Evolutionary conservation across 2,888 invertebrate genomes (phyloP).

Genomic region (Aplocera efformata): DNA sequence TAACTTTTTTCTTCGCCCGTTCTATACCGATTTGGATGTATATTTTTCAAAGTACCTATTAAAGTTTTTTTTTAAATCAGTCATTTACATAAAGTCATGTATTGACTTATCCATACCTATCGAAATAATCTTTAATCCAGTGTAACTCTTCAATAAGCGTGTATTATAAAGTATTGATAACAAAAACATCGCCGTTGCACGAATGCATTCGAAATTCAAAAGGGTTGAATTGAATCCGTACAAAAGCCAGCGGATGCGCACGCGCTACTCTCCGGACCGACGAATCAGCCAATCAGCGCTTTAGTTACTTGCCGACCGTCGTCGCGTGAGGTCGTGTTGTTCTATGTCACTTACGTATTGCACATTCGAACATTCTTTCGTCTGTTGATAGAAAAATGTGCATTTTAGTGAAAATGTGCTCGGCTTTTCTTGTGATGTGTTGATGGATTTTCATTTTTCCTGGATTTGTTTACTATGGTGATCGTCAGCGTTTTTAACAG

Average conservation of each 20-base stretch:
- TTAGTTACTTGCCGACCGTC: constrained; percentile 54
- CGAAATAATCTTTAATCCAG: constrained; percentile 3
- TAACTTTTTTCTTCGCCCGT: too few relatives aligned
- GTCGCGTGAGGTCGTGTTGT: constrained; percentile 42
- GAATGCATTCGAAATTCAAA: constrained; percentile 16
- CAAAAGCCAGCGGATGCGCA: constrained; percentile 37
- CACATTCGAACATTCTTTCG: constrained; percentile 36
- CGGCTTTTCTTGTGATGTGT: constrained; percentile 46
- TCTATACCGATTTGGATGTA: too few relatives aligned
- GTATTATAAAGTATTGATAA: background rate
- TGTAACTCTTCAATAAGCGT: too few relatives aligned
- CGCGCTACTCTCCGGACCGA: constrained; percentile 37
- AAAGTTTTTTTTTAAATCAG: too few relatives aligned
- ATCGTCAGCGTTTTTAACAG: constrained; percentile 78
- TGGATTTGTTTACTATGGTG: constrained; percentile 76
- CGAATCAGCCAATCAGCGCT: constrained; percentile 45
- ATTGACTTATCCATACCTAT: too few relatives aligned
- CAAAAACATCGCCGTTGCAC: background rate
- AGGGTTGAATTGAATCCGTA: constrained; percentile 13
- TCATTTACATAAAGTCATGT: too few relatives aligned
- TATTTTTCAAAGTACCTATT: too few relatives aligned
- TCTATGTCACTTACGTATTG: constrained; percentile 45
- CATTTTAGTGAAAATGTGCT: constrained; percentile 65
- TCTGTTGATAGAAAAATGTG: constrained; percentile 51
- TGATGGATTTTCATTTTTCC: constrained; percentile 48